Evolutionary conservation across 1,140 invertebrate genomes (phyloP), one percentile per base, ranked within the genome.

Genomic region (Cydia amplana): DNA sequence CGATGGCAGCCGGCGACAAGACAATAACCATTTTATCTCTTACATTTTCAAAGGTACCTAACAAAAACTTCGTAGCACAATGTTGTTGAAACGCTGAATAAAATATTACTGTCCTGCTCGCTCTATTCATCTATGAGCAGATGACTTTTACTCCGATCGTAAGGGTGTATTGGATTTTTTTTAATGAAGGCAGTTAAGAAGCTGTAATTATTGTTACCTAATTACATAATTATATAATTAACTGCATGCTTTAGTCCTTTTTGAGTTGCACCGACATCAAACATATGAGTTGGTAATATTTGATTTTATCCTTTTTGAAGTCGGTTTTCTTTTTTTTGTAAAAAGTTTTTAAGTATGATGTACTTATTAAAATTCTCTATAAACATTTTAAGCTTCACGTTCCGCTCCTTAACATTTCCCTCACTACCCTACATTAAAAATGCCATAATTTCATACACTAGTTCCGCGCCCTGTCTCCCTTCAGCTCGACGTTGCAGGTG

Each of bases 21-120:
- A 70, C 65, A 70, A 70, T 36, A 36, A n/a, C 25, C 25, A 18
- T 36, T 70, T 70, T 70, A 70, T 70, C 65, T 70, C 65, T 60
- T 60, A 70, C 65, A 70, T 40, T 70, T 70, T 40, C 28, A 70
- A 70, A 70, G 65, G 65, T 70, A n/a, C n/a, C n/a, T n/a, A 70
- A 43, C 65, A 70, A 70, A 70, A 70, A 70, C 65, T 70, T 70
- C 32, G 28, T n/a, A 70, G 32, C 20, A 70, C 65, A 36, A n/a
- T 28, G 65, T 70, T 70, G 32, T 32, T 70, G 65, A 40, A 70
- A 70, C 65, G 18, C 32, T 70, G 65, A 70, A 70, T 36, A 70
- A 70, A 70, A 70, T 70, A 18, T 36, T 0, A 18, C 32, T 36
- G 65, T 70, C 55, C 55, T 60, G 55, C 55, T 60, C 55, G 20